phyloP scores from a whole-genome alignment of 2,113 vertebrate species.

The Neopipo cinnamomea region DNA sequence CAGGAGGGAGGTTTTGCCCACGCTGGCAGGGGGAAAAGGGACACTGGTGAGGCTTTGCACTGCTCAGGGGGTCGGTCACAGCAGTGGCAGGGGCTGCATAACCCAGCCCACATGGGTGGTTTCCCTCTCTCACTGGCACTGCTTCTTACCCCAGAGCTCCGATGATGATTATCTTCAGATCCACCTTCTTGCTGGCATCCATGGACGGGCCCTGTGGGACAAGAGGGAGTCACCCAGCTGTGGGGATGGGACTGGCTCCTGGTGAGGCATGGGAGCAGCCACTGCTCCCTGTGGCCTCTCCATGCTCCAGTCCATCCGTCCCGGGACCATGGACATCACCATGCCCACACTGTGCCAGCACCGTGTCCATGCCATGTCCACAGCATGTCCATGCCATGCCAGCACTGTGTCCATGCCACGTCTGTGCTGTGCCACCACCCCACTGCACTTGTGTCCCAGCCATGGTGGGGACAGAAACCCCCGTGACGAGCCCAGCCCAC shows the following conservation, averaged over 20 bases:
- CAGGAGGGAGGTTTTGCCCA: conserved; percentile 83
- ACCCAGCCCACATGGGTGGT: not conserved
- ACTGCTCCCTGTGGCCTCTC: not conserved
- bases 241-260: accelerated
- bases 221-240: accelerated
- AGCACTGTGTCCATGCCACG: not conserved
- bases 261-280: not conserved
- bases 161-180: conserved; percentile 82
- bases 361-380: accelerated
- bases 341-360: not conserved
- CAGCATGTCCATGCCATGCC: accelerated
- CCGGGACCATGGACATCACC: accelerated
- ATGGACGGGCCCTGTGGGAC: conserved; percentile 24
- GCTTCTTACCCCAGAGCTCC: conserved; percentile 78
- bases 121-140: not conserved
- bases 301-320: accelerated
- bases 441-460: accelerated
- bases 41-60: not conserved
- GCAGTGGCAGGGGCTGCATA: not conserved
- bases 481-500: accelerated
- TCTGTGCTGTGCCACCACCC: not conserved
- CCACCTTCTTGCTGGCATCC: conserved; percentile 77
- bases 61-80: accelerated
- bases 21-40: conserved; percentile 36
- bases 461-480: not conserved